A percentile compares a stretch with the other conserved stretches of the same genome.
Evolutionary conservation across 2,797 vertebrate species (phyloP).

Genomic region (Alca torda): DNA sequence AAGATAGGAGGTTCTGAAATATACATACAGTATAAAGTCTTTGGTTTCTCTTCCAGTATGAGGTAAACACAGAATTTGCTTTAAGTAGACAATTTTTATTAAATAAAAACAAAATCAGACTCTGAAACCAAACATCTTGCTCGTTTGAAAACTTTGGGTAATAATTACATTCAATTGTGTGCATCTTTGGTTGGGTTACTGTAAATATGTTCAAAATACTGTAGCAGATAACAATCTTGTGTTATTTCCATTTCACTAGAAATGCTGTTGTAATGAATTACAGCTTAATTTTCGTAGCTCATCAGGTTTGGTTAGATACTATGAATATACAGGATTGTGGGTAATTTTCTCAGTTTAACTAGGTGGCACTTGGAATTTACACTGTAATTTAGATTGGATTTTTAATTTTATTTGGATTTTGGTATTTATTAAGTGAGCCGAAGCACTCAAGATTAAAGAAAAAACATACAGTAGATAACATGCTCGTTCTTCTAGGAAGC

Average conservation of each 20-base stretch:
- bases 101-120: not conserved
- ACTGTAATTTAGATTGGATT: not conserved
- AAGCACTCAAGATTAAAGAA: not conserved
- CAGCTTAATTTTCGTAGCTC: not conserved
- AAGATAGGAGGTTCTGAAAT: not conserved
- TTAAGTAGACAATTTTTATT: not conserved
- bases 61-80: not conserved
- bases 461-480: not conserved
- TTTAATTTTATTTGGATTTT: not conserved
- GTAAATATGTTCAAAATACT: not conserved
- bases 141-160: not conserved
- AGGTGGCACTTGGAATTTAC: not conserved
- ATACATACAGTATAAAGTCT: not conserved
- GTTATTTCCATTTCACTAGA: not conserved
- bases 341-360: not conserved
- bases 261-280: not conserved
- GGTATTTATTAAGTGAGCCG: not conserved
- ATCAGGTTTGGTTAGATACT: not conserved
- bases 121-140: not conserved
- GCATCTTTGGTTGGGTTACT: not conserved
- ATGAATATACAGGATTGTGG: not conserved
- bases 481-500: not conserved
- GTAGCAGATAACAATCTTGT: not conserved
- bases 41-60: not conserved
- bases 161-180: not conserved